Percentiles rank a stretch among this genome's conserved stretches.
phyloP scores from a whole-genome alignment of 2,113 vertebrate genomes.

The Greenwoodochromis staneri region DNA sequence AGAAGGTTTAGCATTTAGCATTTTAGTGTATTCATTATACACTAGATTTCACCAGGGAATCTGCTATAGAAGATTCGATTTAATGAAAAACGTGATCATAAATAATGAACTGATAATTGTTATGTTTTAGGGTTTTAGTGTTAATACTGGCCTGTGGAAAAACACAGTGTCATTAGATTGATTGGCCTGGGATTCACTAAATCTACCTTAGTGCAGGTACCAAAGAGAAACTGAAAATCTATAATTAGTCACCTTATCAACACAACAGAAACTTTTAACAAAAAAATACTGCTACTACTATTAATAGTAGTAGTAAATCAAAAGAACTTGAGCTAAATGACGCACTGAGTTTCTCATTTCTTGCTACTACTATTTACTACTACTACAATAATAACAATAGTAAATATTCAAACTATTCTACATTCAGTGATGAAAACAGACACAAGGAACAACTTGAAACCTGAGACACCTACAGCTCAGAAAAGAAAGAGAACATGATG shows the following conservation, averaged over 20 bases:
- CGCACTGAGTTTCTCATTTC: constrained; percentile 71
- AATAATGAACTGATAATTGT: neutral
- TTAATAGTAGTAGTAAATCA: neutral
- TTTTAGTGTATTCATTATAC: neutral
- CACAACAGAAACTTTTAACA: neutral
- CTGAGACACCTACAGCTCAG: neutral
- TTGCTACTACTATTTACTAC: constrained; percentile 59
- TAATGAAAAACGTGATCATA: neutral
- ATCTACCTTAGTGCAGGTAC: neutral
- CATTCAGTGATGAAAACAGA: neutral
- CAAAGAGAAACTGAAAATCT: neutral
- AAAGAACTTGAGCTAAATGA: neutral
- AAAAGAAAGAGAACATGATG: neutral
- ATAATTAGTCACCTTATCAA: neutral
- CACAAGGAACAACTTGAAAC: neutral
- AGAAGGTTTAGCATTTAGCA: neutral
- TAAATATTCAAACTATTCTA: neutral
- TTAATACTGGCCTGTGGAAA: neutral
- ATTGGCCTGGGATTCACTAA: neutral
- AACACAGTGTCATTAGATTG: neutral
- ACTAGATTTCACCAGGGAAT: neutral
- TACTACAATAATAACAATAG: neutral
- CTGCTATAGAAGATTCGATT: neutral
- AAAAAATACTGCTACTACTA: neutral
- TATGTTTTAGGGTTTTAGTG: neutral